Conservation (phyloP, 2,113 vertebrate genomes). For the Desmodus rotundus region DNA sequence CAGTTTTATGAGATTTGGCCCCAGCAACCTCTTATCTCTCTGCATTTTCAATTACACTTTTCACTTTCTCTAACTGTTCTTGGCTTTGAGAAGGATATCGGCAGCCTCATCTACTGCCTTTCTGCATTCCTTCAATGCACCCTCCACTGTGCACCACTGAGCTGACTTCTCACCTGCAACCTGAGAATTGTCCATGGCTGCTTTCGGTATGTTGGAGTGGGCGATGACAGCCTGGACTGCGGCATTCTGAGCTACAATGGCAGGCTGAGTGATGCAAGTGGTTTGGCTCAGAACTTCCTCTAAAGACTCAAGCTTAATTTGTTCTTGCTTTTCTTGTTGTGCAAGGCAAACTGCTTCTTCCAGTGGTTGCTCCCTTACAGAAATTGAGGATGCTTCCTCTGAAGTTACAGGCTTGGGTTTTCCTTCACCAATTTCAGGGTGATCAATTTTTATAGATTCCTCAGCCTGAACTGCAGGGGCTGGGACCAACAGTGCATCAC, state of each 20-base stretch:
- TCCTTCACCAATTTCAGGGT: slow-evolving; percentile 23
- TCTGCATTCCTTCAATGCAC: slow-evolving; percentile 86
- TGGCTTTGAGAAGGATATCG: slow-evolving; percentile 89
- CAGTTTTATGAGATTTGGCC: slow-evolving; percentile 84
- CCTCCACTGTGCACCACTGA: slow-evolving; percentile 93
- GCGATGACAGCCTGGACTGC: background rate
- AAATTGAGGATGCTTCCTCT: slow-evolving; percentile 74
- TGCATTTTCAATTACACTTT: slow-evolving; percentile 83
- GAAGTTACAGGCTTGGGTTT: slow-evolving; percentile 30
- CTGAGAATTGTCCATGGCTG: slow-evolving; percentile 70
- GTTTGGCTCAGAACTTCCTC: background rate
- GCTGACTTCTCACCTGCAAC: slow-evolving; percentile 81
- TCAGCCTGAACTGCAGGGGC: slow-evolving; percentile 86
- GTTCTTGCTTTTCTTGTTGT: background rate
- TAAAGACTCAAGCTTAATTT: background rate
- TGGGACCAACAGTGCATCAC: slow-evolving; percentile 88
- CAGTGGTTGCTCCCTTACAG: slow-evolving; percentile 82
- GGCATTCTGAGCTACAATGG: background rate
- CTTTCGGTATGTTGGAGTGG: background rate
- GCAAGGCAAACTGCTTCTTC: slow-evolving; percentile 82
- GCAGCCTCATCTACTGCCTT: slow-evolving; percentile 87
- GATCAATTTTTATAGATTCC: slow-evolving; percentile 66
- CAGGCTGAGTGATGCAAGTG: background rate
- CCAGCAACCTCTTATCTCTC: slow-evolving; percentile 84
- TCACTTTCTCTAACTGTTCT: slow-evolving; percentile 88